Evolutionary conservation across 2,888 invertebrate species (phyloP), one percentile per base, ranked within the genome.

Genomic region (Himalopsyche anomala): DNA sequence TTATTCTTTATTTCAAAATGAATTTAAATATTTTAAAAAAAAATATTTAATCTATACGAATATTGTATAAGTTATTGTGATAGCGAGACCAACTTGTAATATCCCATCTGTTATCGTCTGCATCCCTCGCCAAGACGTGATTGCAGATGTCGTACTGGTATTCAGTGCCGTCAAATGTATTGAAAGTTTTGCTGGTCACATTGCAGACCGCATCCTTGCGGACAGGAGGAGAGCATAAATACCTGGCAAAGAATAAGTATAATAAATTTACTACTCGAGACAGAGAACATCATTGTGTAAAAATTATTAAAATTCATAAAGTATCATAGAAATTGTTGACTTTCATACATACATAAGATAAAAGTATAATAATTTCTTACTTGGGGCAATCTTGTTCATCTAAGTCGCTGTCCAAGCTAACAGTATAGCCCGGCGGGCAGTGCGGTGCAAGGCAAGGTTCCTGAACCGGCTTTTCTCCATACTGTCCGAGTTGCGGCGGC

Each of bases 121-220:
- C 93, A 90, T 97, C 96, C 86, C 96, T 92, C 0, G 96, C 96
- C 69, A 97, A 91, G 80, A 96, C 94, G 91, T 98, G 97, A 92
- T 96, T 95, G 91, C 97, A 98, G 19, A 96, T 94, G 89, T 97
- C 96, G 89, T 96, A 96, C 89, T 96, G 96, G 90, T 95, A 97
- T 90, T 96, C 95, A 0, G 94, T 93, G 19, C 95, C 95, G 90
- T 97, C 97, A 90, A 98, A 97, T 0, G 97, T 97, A 89, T 94
- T 95, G 90, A 97, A 95, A 0, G 95, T 95, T 84, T 95, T 94
- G 0, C 96, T 96, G 1, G 95, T 96, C n/a, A 97, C 92, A 89
- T 95, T 95, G 90, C 96, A 96, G 89, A 94, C 94, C 54, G 94
- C 94, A 86, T 95, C 95, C 0, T 94, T 94, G 62, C 94, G 94